Evolutionary conservation across 1,140 invertebrate species (phyloP).

Genomic region (Apis laboriosa): DNA sequence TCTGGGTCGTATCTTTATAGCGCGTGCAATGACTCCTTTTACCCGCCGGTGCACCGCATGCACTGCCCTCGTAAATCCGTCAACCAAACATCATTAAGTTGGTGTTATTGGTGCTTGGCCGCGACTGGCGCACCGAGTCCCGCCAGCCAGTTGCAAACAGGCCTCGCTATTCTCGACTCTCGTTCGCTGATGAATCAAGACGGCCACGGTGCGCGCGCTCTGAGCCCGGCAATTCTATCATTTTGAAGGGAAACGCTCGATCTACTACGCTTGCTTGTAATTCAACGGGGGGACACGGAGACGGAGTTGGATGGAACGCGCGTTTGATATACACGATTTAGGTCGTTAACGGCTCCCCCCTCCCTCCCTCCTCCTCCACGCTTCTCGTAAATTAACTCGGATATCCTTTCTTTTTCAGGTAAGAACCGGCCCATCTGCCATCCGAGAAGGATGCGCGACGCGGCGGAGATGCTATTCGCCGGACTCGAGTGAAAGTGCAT

Average conservation of each 20-base stretch:
- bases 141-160: conserved; percentile 53
- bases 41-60: conserved; percentile 51
- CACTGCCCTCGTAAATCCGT: conserved; percentile 69
- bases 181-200: conserved; percentile 59
- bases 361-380: background rate
- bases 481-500: background rate
- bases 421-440: conserved; percentile 1
- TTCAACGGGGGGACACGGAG: conserved; percentile 29
- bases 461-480: background rate
- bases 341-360: background rate
- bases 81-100: conserved; percentile 72
- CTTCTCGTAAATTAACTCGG: conserved; percentile 2
- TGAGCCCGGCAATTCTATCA: conserved; percentile 43
- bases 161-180: conserved; percentile 58
- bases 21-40: conserved; percentile 67
- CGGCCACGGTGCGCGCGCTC: conserved; percentile 32
- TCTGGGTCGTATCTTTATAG: conserved; percentile 62
- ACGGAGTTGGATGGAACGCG: background rate
- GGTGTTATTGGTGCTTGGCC: conserved; percentile 67
- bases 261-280: conserved; percentile 11
- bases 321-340: conserved; percentile 34
- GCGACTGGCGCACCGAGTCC: conserved; percentile 59
- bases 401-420: conserved; percentile 42
- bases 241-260: conserved; percentile 41
- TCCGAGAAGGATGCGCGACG: no score